Conservation (phyloP, 2,888 invertebrate species). For the Orchesellides sinensis region DNA sequence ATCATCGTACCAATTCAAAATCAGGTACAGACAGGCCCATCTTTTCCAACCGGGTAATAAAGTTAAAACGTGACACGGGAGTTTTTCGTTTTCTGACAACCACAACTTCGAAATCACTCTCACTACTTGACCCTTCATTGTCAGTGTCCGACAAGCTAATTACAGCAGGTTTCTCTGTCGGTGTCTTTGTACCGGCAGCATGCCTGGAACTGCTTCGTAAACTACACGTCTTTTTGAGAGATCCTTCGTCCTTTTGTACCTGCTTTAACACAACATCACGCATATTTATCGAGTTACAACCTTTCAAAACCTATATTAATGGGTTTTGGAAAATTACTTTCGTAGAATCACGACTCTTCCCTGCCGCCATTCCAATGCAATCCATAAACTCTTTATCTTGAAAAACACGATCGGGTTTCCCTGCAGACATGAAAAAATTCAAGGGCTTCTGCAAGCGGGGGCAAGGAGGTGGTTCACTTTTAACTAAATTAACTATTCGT, state of each 20-base stretch:
- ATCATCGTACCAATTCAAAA: conserved; percentile 63
- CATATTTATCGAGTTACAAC: too few species aligned
- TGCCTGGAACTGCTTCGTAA: too few species aligned
- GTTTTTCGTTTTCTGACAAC: conserved; percentile 48
- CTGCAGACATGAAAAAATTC: conserved; percentile 68
- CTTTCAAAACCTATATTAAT: too few species aligned
- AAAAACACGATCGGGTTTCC: conserved; percentile 45
- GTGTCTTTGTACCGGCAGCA: too few species aligned
- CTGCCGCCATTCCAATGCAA: conserved; percentile 46
- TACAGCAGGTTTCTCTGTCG: background rate
- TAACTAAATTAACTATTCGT: conserved; percentile 48
- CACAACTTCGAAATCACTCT: conserved; percentile 42
- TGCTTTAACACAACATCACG: too few species aligned
- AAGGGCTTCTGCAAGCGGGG: conserved; percentile 60
- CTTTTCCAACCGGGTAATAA: conserved; percentile 12
- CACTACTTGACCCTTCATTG: conserved; percentile 26
- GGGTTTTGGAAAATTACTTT: background rate
- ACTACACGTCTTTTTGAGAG: background rate
- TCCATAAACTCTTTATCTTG: conserved; percentile 67
- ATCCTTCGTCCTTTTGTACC: background rate
- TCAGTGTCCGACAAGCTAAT: conserved; percentile 29
- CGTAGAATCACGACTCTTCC: background rate
- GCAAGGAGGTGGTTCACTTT: conserved; percentile 50
- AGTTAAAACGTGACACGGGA: conserved; percentile 13
- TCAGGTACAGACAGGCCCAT: conserved; percentile 53